These are phyloP conservation scores for Gnathonemus longibarbis DNA, from an alignment of 2,113 vertebrate genomes.

Conservation along the genomic window DNA sequence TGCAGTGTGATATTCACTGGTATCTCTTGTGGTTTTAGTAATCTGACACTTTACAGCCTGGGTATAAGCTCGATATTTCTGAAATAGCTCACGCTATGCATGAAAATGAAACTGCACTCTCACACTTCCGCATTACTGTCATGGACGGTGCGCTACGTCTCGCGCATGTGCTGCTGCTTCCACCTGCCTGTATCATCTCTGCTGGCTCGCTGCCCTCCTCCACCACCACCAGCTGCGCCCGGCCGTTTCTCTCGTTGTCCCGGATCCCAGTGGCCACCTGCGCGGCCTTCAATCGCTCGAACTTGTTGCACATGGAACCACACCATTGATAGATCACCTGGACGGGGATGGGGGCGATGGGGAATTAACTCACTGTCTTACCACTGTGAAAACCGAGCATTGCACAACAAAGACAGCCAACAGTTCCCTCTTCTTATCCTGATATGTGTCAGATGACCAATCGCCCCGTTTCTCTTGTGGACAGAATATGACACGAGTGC, in stretches of 20 bases:
- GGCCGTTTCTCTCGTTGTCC: slow-evolving; percentile 78
- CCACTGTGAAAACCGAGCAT: neutral
- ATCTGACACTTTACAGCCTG: neutral
- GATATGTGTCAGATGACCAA: neutral
- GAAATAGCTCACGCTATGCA: neutral
- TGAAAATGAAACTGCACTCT: neutral
- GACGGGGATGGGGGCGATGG: neutral
- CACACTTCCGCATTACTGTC: neutral
- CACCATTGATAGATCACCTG: slow-evolving; percentile 89
- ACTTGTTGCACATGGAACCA: slow-evolving; percentile 79
- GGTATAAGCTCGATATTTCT: neutral
- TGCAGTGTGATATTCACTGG: neutral
- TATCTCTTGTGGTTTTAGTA: neutral
- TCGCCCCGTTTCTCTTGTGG: neutral
- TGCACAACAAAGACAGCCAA: neutral
- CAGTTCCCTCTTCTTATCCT: neutral
- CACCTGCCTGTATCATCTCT: slow-evolving; percentile 56
- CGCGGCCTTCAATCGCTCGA: slow-evolving; percentile 75
- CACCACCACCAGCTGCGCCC: slow-evolving; percentile 66
- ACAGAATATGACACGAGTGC: neutral
- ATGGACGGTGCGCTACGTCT: neutral
- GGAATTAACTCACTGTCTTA: neutral
- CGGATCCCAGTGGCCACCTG: slow-evolving; percentile 81
- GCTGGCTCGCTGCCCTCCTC: slow-evolving; percentile 74
- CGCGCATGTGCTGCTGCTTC: neutral